A percentile compares a stretch with the other conserved stretches of the same genome.
These are phyloP conservation scores for Eupithecia subfuscata DNA, from an alignment of 2,888 invertebrate genomes.

Conservation along the genomic window DNA sequence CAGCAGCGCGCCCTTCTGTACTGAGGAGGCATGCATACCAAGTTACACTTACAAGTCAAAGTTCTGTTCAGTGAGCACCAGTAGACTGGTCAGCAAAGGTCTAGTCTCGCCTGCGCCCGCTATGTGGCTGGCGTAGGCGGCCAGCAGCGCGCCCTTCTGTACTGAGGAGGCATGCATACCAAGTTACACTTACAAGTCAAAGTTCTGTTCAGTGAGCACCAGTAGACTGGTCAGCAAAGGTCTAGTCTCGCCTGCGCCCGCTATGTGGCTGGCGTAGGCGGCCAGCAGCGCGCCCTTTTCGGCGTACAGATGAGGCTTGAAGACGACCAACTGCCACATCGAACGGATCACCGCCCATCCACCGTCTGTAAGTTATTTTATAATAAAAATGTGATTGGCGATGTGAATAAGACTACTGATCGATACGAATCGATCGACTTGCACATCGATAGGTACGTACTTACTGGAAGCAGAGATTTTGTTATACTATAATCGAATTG, in stretches of 20 bases:
- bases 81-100: background rate
- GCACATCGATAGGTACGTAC: too few species aligned
- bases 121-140: slow-evolving; percentile 30
- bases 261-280: slow-evolving; percentile 30
- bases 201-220: slow-evolving; percentile 41
- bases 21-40: too few species aligned
- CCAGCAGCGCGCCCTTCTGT: slow-evolving; percentile 4
- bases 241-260: slow-evolving; percentile 40
- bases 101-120: slow-evolving; percentile 36
- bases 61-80: background rate
- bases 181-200: slow-evolving; percentile 64
- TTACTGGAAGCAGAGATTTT: too few species aligned
- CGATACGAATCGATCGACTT: too few species aligned
- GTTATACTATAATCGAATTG: too few species aligned
- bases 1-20: too few species aligned
- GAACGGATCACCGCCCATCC: slow-evolving; percentile 54
- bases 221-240: slow-evolving; percentile 37
- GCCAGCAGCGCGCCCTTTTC: slow-evolving; percentile 7
- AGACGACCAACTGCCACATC: slow-evolving; percentile 4
- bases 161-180: background rate
- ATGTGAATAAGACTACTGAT: too few species aligned
- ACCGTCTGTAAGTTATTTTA: slow-evolving; percentile 12
- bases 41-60: background rate
- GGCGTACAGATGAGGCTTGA: slow-evolving; percentile 14
- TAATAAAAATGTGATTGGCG: too few species aligned